Evolutionary conservation across 2,113 vertebrate genomes (phyloP).

Genomic region (Mugil cephalus): DNA sequence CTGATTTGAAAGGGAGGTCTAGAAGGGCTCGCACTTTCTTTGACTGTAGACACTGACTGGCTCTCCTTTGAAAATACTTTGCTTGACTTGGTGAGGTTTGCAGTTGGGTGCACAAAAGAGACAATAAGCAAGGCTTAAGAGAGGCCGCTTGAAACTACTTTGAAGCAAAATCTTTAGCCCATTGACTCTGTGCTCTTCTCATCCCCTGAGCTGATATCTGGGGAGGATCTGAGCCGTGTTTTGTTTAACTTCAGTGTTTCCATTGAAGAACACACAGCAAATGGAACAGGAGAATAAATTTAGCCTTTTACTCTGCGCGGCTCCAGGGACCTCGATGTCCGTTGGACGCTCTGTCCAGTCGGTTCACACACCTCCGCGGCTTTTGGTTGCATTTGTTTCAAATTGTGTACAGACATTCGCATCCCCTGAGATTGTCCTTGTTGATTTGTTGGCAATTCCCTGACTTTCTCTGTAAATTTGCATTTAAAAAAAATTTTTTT

Average conservation of each 20-base stretch:
- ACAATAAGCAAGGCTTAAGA: slow-evolving; percentile 51
- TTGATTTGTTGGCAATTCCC: neutral
- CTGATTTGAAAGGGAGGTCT: slow-evolving; percentile 43
- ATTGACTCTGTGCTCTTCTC: slow-evolving; percentile 51
- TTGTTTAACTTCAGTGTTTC: slow-evolving; percentile 45
- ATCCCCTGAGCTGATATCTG: slow-evolving; percentile 50
- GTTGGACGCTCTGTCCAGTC: neutral
- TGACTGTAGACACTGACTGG: slow-evolving; percentile 56
- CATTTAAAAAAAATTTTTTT: no score
- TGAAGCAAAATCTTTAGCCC: slow-evolving; percentile 69
- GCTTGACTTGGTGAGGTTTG: slow-evolving; percentile 66
- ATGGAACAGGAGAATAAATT: slow-evolving; percentile 6
- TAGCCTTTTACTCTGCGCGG: neutral
- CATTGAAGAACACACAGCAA: neutral
- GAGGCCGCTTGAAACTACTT: slow-evolving; percentile 54
- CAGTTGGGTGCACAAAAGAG: slow-evolving; percentile 60
- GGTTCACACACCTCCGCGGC: neutral
- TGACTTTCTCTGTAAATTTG: neutral
- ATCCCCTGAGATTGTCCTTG: neutral
- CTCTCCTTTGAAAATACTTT: slow-evolving; percentile 60
- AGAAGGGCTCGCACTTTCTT: slow-evolving; percentile 41
- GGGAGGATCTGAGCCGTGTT: slow-evolving; percentile 37
- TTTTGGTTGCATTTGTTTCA: neutral
- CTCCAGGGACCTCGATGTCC: neutral
- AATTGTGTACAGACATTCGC: neutral